Evolutionary conservation across 2,113 vertebrate species (phyloP).

Genomic region (Bambusicola thoracicus): DNA sequence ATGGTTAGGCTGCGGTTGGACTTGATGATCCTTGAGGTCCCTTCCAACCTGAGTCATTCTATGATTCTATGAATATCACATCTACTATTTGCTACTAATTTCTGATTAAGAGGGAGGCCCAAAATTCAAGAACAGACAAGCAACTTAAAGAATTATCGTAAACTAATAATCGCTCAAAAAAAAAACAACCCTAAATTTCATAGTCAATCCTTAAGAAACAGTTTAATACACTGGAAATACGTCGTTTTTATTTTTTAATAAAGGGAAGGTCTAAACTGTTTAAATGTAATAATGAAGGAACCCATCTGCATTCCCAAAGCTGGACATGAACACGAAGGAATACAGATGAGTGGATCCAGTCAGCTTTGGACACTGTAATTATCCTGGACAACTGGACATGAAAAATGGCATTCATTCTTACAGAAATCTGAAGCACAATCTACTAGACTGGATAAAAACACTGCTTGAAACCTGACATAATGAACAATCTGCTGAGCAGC

Average conservation of each 20-base stretch:
- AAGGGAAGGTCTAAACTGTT: background rate
- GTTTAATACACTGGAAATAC: background rate
- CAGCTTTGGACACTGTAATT: background rate
- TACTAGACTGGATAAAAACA: background rate
- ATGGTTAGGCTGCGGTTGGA: no score
- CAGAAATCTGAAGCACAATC: background rate
- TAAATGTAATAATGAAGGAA: background rate
- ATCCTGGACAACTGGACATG: background rate
- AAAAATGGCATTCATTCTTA: background rate
- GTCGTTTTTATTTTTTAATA: background rate
- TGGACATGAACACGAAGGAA: background rate
- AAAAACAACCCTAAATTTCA: background rate
- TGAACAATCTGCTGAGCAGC: background rate
- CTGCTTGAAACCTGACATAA: conserved; percentile 1
- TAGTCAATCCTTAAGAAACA: background rate
- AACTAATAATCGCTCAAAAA: background rate
- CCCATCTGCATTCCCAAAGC: background rate
- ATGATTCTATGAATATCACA: no score
- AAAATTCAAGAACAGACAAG: background rate
- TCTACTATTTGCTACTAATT: background rate
- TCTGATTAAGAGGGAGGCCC: background rate
- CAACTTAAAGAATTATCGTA: background rate
- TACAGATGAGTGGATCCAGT: background rate
- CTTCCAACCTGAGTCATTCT: no score
- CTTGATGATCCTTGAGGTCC: no score